Evolutionary conservation across 2,113 vertebrate species (phyloP).

Genomic region (Craseonycteris thonglongyai): DNA sequence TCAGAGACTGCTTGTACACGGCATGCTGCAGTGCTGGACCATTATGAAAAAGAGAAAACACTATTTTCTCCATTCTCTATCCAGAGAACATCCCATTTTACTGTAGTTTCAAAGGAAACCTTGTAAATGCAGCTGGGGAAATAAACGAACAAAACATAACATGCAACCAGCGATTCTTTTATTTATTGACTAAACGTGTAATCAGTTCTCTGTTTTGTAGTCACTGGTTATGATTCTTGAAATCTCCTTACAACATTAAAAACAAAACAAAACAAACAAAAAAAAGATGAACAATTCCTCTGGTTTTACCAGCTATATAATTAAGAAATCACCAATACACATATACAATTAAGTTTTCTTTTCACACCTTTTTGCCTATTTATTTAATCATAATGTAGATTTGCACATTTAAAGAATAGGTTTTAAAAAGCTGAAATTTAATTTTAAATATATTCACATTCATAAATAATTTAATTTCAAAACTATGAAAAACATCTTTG

Average conservation of each 20-base stretch:
- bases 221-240: not conserved
- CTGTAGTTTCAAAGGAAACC: slow-evolving; percentile 47
- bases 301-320: not conserved
- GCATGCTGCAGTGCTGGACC: accelerated
- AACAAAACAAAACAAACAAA: not conserved
- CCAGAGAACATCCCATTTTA: slow-evolving; percentile 37
- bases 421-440: not conserved
- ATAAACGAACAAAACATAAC: slow-evolving; percentile 53
- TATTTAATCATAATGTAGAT: slow-evolving; percentile 16
- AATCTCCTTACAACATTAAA: not conserved
- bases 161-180: slow-evolving; percentile 32
- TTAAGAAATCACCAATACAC: not conserved
- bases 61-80: slow-evolving; percentile 28
- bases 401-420: not conserved
- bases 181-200: slow-evolving; percentile 31
- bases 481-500: not conserved
- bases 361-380: not conserved
- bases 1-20: not conserved
- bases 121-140: slow-evolving; percentile 46
- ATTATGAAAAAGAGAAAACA: slow-evolving; percentile 29
- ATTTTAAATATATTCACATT: not conserved
- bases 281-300: not conserved
- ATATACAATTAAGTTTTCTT: not conserved
- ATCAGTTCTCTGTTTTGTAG: slow-evolving; percentile 23
- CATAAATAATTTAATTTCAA: not conserved